phyloP scores from a whole-genome alignment of 2,888 invertebrate genomes.

The Biston betularia region DNA sequence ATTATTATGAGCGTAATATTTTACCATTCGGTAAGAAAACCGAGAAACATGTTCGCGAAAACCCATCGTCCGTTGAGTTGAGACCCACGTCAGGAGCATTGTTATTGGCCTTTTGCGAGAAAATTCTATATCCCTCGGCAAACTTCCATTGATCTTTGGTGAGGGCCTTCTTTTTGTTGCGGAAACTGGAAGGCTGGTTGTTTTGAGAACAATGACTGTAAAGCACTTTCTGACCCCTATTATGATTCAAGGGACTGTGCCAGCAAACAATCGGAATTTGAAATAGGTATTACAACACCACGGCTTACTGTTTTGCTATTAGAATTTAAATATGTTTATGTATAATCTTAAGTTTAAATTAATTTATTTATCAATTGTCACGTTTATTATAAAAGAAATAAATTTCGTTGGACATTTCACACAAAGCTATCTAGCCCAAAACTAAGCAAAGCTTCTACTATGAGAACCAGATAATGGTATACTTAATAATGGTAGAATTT shows the following conservation, averaged over 20 bases:
- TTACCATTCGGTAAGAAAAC: conserved; percentile 22
- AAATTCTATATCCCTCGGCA: conserved; percentile 66
- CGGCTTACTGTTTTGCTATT: no score
- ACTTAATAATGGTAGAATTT: no score
- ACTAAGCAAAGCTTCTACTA: no score
- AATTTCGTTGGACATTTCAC: no score
- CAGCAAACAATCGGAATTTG: conserved; percentile 7
- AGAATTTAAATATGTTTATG: no score
- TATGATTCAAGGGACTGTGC: conserved; percentile 1
- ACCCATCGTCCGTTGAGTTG: conserved; percentile 44
- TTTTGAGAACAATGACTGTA: conserved; percentile 41
- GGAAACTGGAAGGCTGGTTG: conserved; percentile 42
- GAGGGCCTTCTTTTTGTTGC: conserved; percentile 57
- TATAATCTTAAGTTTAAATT: no score
- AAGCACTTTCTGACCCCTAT: conserved; percentile 15
- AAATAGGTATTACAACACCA: neutral
- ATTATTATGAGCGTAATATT: neutral
- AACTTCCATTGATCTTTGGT: conserved; percentile 64
- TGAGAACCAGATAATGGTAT: no score
- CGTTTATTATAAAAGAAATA: no score
- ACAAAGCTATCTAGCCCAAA: no score
- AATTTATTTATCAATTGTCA: no score
- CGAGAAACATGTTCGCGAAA: conserved; percentile 34
- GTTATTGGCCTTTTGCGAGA: conserved; percentile 61
- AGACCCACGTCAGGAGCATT: conserved; percentile 68